Evolutionary conservation across 2,797 vertebrate species (phyloP), one percentile per base, ranked within the genome.

Genomic region (Trachurus trachurus): DNA sequence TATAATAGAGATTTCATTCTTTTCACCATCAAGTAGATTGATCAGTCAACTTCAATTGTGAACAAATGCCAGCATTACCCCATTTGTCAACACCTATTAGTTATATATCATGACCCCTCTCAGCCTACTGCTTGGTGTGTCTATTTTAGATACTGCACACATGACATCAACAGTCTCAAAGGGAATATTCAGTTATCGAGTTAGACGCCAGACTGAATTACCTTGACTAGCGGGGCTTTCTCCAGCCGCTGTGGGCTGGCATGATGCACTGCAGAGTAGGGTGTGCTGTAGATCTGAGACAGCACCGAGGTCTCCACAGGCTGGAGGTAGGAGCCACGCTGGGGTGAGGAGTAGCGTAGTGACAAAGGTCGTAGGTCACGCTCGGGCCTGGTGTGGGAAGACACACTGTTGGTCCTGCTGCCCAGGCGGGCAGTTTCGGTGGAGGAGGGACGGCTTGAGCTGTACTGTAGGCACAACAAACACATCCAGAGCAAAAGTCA

Each of bases 221-320:
- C 98, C 81, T 95, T 94, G 89, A 95, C 91, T 22, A 96, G 92
- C 0, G 97, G 96, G 68, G 94, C 89, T 65, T 92, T 96, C 66
- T 96, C 89, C 0, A 44, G 73, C 1, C 85, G 88, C 58, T 89
- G 82, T 0, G 87, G 88, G 52, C 78, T 90, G 15, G 60, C 84
- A 1, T 26, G 89, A 7, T 89, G 65, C 61, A 68, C 72, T 0
- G 84, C 78, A 0, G 81, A 76, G 88, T 96, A 97, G 0, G 97
- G 96, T 6, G 91, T 96, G 50, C 94, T 96, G 94, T 97, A 97
- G 80, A 96, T 65, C 0, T 95, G 93, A 49, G 94, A 95, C 31
- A 73, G 54, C 64, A 13, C 65, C 0, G 87, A 71, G 54, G 85
- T 92, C 15, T 94, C 92, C 0, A 40, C 16, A 1, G 95, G 78